Evolutionary conservation across 2,888 invertebrate species (phyloP), one percentile per base, ranked within the genome.

Genomic region (Baccha elongata): DNA sequence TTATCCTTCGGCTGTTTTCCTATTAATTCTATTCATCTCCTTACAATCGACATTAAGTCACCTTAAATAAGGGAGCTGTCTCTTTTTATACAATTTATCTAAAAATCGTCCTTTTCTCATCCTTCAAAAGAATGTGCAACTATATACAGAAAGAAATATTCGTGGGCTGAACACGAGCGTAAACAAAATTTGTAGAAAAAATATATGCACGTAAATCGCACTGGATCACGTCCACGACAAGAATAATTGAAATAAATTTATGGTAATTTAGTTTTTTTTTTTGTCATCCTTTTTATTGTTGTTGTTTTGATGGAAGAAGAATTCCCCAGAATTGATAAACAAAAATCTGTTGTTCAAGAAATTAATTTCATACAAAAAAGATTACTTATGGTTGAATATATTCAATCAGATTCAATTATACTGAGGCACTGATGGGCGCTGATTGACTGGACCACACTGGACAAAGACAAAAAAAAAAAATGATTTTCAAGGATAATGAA

Each of bases 171-270:
- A 21, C 37, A 55, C 21, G 55, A 55, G 37, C 23, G 10, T 15
- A 37, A 21, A 11, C 11, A 52, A 15, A 4, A 32, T 13, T 4
- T 29, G 15, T 7, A 17, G 46, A 48, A 64, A n/a, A n/a, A n/a
- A n/a, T n/a, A 72, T 50, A 46, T 68, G 46, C 37, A 35, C 15
- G 2, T 29, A 65, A 68, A 65, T 67, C 32, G 67, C 17, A n/a
- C 1, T n/a, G 65, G 67, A 67, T 52, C 60, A 60, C 68, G 60
- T 67, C 48, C 32, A 53, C n/a, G 58, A 21, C 37, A 48, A 65
- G 72, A 65, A 65, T 72, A 78, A 78, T 78, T 78, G 72, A 67
- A 72, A 72, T 67, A 60, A 78, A 78, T 78, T 60, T 72, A 78
- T 78, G 72, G 50, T 72, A 78, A 78, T 78, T 78, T 52, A 72